Evolutionary conservation across 37 sponge, comb jelly and placozoan species (phyloP), one percentile per base, ranked within the genome.

Genomic region (Lycopodina hypogea): DNA sequence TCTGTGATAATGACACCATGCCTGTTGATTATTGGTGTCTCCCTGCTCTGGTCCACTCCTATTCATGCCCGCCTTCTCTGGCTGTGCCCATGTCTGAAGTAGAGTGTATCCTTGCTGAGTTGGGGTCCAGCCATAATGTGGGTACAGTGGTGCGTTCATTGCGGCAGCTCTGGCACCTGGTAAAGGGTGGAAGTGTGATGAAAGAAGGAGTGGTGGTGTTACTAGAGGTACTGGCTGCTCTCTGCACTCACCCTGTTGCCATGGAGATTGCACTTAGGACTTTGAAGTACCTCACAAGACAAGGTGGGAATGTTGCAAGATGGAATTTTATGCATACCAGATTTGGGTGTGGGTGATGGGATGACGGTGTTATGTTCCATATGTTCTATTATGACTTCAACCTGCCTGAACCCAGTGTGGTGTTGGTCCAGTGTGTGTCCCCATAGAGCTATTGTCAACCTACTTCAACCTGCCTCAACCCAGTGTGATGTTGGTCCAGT

Each of bases 261-360:
- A 62, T 62, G 34, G 77, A 63, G 50, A 24, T 1, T 0, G 6
- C 42, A 48, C 40, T 39, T 29, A 77, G 22, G 39, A 32, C 35
- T 14, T 19, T 77, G 63, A 77, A 64, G 33, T 64, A 64, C 45
- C 77, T 77, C 50, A 64, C 77, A 1, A 77, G 77, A 42, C 8
- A 41, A 30, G 77, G 77, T 77, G 32, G 48, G 74, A 19, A 34
- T n/a, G n/a, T n/a, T n/a, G 26, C 8, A 62, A 62, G 28, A 22
- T 62, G 22, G 22, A 28, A 22, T 22, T 24, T 62, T 8, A 62
- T 62, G 15, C 26, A 62, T 9, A 62, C n/a, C 8, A n/a, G 8
- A n/a, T 6, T 67, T 67, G 37, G 30, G 37, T 67, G n/a, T 67
- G 6, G 68, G 30, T 7, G 34, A 32, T 30, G 55, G 55, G 18